Evolutionary conservation across 2,797 vertebrate species (phyloP), one percentile per base, ranked within the genome.

Genomic region (Scleropages formosus): DNA sequence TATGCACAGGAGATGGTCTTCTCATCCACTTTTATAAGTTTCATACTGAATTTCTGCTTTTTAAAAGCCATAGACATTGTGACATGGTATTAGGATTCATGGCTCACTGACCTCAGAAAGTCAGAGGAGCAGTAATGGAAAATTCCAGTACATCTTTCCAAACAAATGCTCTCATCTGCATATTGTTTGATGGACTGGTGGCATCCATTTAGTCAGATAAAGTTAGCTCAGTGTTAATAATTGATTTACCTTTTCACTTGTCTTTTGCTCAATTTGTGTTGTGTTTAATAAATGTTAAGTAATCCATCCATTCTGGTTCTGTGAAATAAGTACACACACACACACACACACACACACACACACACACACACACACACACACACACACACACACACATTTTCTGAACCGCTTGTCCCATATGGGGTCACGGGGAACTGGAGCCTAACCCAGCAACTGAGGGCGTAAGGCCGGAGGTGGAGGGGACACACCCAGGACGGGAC

Each of bases 41-140:
- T 51, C 51, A 69, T 67, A 53, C 18, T 53, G 27, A 51, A 70
- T 53, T 70, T 56, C 13, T 47, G 15, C 24, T 51, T 53, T n/a
- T 22, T 12, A 47, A 69, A 10, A 66, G 31, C 24, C 49, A 8
- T 70, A 26, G 22, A 20, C n/a, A 47, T 27, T 16, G 22, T 47
- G 68, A 9, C 47, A 24, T 53, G 8, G 47, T n/a, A 53, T 51
- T 22, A 47, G 44, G 49, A 46, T 68, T 10, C n/a, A 49, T 22
- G 66, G 67, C 64, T 66, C 11, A 47, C 22, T 1, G n/a, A 16
- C 12, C 4, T 4, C 6, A 16, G 4, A 67, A 67, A 67, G 44
- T 67, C 65, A 46, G 65, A 24, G 4, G 44, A 1, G 0, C 18
- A 22, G 16, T 31, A 58, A 59, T 60, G 7, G 22, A n/a, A 44